Evolutionary conservation across 2,888 invertebrate species (phyloP).

Genomic region (Agrochola circellaris): DNA sequence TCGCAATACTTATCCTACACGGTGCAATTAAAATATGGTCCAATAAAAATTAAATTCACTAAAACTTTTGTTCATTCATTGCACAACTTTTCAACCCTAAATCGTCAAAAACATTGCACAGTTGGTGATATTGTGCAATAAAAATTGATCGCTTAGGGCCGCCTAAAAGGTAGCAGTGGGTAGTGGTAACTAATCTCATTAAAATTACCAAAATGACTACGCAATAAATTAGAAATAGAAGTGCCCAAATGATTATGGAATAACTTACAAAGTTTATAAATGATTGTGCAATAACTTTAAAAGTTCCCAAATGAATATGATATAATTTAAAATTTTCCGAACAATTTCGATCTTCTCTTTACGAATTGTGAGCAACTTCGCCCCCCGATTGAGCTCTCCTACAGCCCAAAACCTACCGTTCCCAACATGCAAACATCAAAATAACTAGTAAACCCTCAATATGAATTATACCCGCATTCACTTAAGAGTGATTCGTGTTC

Average conservation of each 20-base stretch:
- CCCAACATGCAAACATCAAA: constrained; percentile 7
- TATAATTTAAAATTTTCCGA: neutral
- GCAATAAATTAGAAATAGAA: too few relatives aligned
- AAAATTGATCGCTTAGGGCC: too few relatives aligned
- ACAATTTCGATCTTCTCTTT: neutral
- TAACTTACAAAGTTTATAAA: neutral
- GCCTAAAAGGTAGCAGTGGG: too few relatives aligned
- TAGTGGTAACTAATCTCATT: neutral
- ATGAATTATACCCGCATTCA: constrained; percentile 67
- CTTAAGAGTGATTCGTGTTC: constrained; percentile 60
- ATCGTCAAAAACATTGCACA: too few relatives aligned
- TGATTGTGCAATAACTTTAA: neutral
- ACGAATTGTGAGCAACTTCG: neutral
- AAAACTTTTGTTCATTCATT: too few relatives aligned
- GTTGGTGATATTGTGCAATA: too few relatives aligned
- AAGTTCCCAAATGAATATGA: neutral
- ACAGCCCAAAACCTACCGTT: neutral
- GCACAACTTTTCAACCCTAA: too few relatives aligned
- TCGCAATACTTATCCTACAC: neutral
- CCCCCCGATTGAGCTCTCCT: neutral
- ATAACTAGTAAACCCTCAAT: constrained; percentile 44
- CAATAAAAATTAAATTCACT: too few relatives aligned
- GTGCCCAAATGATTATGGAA: neutral
- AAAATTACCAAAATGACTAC: too few relatives aligned
- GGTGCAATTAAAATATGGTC: too few relatives aligned